Evolutionary conservation across 2,113 vertebrate genomes (phyloP).

Genomic region (Eolophus roseicapilla): DNA sequence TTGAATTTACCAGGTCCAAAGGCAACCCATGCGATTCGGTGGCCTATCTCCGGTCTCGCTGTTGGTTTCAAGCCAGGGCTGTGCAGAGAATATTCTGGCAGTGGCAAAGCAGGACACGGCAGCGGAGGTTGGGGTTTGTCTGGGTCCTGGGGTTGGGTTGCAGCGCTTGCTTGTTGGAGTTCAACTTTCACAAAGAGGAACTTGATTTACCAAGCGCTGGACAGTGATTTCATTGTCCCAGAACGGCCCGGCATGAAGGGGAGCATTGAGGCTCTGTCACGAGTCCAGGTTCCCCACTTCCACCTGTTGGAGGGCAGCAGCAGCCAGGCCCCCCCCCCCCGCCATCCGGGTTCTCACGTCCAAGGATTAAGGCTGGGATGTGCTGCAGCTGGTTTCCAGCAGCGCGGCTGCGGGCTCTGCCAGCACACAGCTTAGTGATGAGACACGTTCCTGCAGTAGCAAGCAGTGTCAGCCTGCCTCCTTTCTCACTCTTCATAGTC

Average conservation of each 20-base stretch:
- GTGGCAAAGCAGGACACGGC: neutral
- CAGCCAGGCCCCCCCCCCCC: neutral
- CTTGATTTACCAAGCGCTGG: neutral
- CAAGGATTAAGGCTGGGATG: neutral
- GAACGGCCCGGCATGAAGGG: neutral
- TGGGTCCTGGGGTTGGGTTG: neutral
- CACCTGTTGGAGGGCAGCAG: neutral
- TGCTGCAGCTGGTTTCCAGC: neutral
- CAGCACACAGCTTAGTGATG: accelerated
- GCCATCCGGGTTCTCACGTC: neutral
- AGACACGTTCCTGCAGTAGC: accelerated
- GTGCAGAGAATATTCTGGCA: neutral
- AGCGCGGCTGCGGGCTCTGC: neutral
- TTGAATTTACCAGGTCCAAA: neutral
- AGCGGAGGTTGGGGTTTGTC: neutral
- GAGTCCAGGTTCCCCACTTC: neutral
- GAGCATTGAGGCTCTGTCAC: neutral
- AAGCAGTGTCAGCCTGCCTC: accelerated
- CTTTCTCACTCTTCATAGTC: neutral
- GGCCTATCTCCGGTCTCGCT: accelerated
- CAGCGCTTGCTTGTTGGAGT: neutral
- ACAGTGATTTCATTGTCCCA: conserved; percentile 25
- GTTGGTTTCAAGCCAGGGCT: neutral
- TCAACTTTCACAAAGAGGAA: conserved; percentile 7
- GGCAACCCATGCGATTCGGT: accelerated